These are phyloP conservation scores for Sinella curviseta DNA, from an alignment of 1,140 invertebrate species.

Conservation along the genomic window DNA sequence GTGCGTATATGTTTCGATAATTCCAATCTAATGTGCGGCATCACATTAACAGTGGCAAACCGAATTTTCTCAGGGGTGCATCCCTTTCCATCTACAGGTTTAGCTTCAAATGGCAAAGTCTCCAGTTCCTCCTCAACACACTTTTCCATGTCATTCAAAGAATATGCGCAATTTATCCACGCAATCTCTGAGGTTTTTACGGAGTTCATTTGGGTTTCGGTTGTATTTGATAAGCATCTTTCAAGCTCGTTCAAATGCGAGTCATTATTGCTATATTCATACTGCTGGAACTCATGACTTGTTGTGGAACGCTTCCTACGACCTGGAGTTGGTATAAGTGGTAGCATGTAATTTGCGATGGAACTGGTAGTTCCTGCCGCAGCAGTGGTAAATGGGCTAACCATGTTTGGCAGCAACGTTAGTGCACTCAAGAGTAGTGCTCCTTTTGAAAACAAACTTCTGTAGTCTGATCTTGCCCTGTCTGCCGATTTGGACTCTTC, in stretches of 20 bases:
- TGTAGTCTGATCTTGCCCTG: slow-evolving; percentile 39
- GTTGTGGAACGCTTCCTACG: neutral
- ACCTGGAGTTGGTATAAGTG: slow-evolving; percentile 23
- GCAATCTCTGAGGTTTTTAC: neutral
- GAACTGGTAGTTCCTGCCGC: slow-evolving; percentile 20
- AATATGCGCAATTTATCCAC: neutral
- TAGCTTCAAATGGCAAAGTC: neutral
- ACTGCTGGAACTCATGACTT: neutral
- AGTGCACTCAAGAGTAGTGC: slow-evolving; percentile 42
- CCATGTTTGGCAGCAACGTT: slow-evolving; percentile 37
- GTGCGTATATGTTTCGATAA: slow-evolving; percentile 31
- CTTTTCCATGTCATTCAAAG: neutral
- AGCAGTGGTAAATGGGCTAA: slow-evolving; percentile 35
- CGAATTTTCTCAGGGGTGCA: neutral
- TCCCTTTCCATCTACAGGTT: neutral
- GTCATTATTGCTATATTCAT: neutral
- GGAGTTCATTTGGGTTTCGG: neutral
- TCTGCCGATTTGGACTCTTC: slow-evolving; percentile 29
- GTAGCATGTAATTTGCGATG: slow-evolving; percentile 34
- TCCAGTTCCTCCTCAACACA: neutral
- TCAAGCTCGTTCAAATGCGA: slow-evolving; percentile 1
- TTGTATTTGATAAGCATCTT: neutral
- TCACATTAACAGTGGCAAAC: neutral
- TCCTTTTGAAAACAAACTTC: slow-evolving; percentile 41
- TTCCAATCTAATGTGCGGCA: slow-evolving; percentile 10